These are phyloP conservation scores for Mythimna ferrago DNA, from an alignment of 2,888 invertebrate genomes.

Conservation along the genomic window DNA sequence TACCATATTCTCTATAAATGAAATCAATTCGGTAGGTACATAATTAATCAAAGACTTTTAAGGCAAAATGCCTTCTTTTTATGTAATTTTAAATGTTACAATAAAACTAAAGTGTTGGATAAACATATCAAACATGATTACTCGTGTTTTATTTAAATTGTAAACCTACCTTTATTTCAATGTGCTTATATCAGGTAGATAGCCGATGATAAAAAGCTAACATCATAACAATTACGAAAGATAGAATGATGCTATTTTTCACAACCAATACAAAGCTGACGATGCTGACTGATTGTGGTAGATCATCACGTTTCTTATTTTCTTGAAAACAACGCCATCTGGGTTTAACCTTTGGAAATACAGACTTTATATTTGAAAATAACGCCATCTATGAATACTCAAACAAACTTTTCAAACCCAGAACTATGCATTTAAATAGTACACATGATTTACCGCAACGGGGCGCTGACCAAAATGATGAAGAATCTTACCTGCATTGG, in stretches of 20 bases:
- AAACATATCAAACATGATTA: constrained; percentile 81
- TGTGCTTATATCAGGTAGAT: not conserved
- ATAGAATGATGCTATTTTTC: too few relatives aligned
- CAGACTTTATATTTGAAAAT: not conserved
- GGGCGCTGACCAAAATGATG: not conserved
- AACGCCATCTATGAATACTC: constrained; percentile 9
- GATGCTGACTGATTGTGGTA: not conserved
- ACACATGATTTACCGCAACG: not conserved
- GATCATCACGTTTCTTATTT: not conserved
- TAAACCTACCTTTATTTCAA: not conserved
- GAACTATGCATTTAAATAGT: not conserved
- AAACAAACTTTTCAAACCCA: not conserved
- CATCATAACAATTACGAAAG: not conserved
- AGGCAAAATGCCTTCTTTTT: constrained; percentile 89
- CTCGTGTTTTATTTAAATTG: constrained; percentile 76
- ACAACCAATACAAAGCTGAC: not conserved
- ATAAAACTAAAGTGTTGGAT: constrained; percentile 86
- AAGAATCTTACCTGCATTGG: not conserved
- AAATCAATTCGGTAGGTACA: constrained; percentile 87
- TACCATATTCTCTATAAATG: constrained; percentile 81
- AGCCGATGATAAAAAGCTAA: not conserved
- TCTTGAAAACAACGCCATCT: constrained; percentile 4
- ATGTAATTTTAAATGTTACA: constrained; percentile 90
- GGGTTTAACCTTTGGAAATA: not conserved
- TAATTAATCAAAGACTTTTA: constrained; percentile 87